Conservation (phyloP, 2,888 invertebrate genomes). For the Coronaproctus castanopsis region DNA sequence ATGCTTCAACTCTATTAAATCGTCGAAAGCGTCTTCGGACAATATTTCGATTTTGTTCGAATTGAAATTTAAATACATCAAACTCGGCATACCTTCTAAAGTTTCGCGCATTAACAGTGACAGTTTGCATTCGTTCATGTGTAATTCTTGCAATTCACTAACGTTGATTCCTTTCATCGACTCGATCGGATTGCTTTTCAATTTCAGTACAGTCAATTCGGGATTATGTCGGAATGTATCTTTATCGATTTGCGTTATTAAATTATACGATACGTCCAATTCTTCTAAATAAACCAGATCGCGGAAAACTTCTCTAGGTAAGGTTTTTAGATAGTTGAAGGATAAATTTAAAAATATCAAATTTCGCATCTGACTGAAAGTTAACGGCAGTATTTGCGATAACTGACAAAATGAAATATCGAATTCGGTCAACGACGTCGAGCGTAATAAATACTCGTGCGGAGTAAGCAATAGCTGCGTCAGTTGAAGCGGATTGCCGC, state of each 20-base stretch:
- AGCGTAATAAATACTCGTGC: constrained; percentile 31
- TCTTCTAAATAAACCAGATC: constrained; percentile 43
- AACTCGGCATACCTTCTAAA: constrained; percentile 40
- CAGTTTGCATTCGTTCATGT: constrained; percentile 47
- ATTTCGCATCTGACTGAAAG: constrained; percentile 41
- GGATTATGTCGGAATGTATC: constrained; percentile 43
- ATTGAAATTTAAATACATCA: constrained; percentile 34
- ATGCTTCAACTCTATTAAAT: constrained; percentile 42
- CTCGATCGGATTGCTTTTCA: constrained; percentile 46
- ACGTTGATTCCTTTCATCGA: constrained; percentile 40
- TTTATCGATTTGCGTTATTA: constrained; percentile 38
- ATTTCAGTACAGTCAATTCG: constrained; percentile 42
- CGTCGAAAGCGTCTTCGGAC: constrained; percentile 44
- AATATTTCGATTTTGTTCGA: constrained; percentile 48
- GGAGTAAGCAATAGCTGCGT: constrained; percentile 27
- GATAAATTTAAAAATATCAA: constrained; percentile 46
- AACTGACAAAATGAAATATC: constrained; percentile 49
- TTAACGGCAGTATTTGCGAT: constrained; percentile 38
- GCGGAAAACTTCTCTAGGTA: constrained; percentile 40
- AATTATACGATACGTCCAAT: constrained; percentile 49
- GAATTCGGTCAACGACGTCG: constrained; percentile 45
- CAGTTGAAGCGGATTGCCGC: constrained; percentile 41
- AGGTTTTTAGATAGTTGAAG: constrained; percentile 40
- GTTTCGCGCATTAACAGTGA: constrained; percentile 41
- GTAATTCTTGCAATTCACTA: constrained; percentile 41